phyloP scores from a whole-genome alignment of 2,113 vertebrate genomes.

The Paracanthobrama guichenoti region DNA sequence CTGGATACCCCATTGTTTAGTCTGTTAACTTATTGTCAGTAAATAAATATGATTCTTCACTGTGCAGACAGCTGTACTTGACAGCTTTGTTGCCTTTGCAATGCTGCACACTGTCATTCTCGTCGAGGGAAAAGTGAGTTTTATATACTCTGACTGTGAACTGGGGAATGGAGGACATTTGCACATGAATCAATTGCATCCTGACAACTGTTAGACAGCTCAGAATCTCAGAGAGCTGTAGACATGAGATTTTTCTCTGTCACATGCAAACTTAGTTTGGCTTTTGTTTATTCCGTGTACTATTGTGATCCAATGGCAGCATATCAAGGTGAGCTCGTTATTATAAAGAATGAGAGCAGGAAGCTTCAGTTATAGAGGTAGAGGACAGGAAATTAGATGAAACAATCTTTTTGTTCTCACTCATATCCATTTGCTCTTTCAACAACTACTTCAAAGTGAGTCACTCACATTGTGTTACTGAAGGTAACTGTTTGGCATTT shows the following conservation, averaged over 20 bases:
- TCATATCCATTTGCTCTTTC: slow-evolving; percentile 66
- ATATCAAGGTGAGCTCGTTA: slow-evolving; percentile 78
- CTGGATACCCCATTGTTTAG: slow-evolving; percentile 69
- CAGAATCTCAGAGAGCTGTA: slow-evolving; percentile 79
- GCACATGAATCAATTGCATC: slow-evolving; percentile 94
- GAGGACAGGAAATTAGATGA: slow-evolving; percentile 71
- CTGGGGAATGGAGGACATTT: slow-evolving; percentile 88
- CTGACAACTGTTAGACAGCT: slow-evolving; percentile 85
- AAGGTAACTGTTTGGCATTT: slow-evolving; percentile 80
- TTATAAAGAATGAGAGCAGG: slow-evolving; percentile 69
- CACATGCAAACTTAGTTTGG: slow-evolving; percentile 69
- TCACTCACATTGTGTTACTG: slow-evolving; percentile 73
- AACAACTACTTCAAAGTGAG: slow-evolving; percentile 78
- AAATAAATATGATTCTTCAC: slow-evolving; percentile 81
- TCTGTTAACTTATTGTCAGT: slow-evolving; percentile 79
- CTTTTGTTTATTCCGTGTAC: slow-evolving; percentile 56
- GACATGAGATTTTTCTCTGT: slow-evolving; percentile 71
- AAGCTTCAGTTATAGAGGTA: slow-evolving; percentile 69
- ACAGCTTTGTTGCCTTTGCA: slow-evolving; percentile 94
- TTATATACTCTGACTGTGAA: slow-evolving; percentile 91
- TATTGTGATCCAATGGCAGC: slow-evolving; percentile 67
- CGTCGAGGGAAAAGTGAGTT: slow-evolving; percentile 84
- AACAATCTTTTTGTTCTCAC: slow-evolving; percentile 63
- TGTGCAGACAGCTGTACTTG: slow-evolving; percentile 94
- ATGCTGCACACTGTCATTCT: slow-evolving; percentile 90